phyloP scores from a whole-genome alignment of 2,113 vertebrate species.

The Gadus chalcogrammus region DNA sequence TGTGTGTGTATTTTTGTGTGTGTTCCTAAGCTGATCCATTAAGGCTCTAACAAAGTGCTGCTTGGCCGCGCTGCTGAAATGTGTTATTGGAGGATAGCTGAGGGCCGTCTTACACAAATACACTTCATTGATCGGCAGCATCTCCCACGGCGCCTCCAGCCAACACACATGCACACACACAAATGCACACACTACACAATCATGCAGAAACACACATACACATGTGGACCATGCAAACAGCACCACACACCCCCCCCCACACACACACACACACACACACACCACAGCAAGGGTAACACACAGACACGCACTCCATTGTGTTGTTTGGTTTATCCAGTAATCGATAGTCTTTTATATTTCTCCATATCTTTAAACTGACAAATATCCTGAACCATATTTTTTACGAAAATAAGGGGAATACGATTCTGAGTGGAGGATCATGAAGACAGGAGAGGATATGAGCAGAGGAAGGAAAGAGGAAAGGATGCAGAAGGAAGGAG shows the following conservation, averaged over 20 bases:
- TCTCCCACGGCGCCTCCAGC: slow-evolving; percentile 53
- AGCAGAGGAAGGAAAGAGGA: neutral
- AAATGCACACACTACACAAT: neutral
- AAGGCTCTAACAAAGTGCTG: slow-evolving; percentile 76
- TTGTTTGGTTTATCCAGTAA: slow-evolving; percentile 62
- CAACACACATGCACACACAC: slow-evolving; percentile 34
- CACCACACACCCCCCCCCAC: neutral
- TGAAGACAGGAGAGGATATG: neutral
- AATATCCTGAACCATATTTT: slow-evolving; percentile 71
- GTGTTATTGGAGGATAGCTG: slow-evolving; percentile 82
- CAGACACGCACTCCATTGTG: slow-evolving; percentile 46
- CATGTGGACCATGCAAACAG: neutral
- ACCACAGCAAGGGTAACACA: slow-evolving; percentile 46
- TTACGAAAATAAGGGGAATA: slow-evolving; percentile 46
- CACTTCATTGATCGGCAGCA: slow-evolving; percentile 70
- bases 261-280: neutral
- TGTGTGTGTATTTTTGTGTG: too few species aligned
- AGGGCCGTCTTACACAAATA: slow-evolving; percentile 73
- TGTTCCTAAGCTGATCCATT: slow-evolving; percentile 74
- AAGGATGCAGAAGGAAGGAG: neutral
- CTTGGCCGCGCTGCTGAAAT: slow-evolving; percentile 73
- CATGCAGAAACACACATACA: neutral
- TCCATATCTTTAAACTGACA: slow-evolving; percentile 68
- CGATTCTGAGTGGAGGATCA: neutral
- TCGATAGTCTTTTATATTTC: slow-evolving; percentile 69